Conservation (phyloP, 2,888 invertebrate species). For the Eupeodes luniger region DNA sequence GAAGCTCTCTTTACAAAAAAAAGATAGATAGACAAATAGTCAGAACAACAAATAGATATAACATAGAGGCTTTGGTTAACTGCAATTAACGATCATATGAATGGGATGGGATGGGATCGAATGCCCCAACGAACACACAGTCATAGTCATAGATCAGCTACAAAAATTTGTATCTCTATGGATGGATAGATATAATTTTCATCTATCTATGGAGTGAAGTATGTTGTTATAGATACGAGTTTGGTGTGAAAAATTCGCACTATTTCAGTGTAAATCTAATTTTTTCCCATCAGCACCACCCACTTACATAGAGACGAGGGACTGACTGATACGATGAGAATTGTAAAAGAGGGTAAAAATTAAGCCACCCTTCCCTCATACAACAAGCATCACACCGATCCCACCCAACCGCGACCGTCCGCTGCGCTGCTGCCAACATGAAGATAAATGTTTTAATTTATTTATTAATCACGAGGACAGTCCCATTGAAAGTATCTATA, state of each 20-base stretch:
- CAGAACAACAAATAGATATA: conserved; percentile 25
- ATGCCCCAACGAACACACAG: conserved; percentile 19
- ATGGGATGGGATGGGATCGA: conserved; percentile 57
- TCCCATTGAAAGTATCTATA: conserved; percentile 43
- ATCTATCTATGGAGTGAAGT: neutral
- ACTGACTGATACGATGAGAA: neutral
- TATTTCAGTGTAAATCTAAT: conserved; percentile 48
- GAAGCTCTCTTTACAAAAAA: neutral
- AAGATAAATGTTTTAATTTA: conserved; percentile 71
- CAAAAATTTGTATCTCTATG: neutral
- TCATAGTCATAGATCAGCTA: conserved; percentile 57
- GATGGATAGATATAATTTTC: neutral
- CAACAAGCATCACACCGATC: too few species aligned
- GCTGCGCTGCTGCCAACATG: conserved; percentile 13
- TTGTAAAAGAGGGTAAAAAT: conserved; percentile 6
- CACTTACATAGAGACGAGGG: neutral
- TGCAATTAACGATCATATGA: conserved; percentile 61
- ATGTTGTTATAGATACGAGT: neutral
- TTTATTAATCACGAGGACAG: conserved; percentile 64
- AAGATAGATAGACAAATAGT: neutral
- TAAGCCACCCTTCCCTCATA: neutral
- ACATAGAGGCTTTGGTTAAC: conserved; percentile 10
- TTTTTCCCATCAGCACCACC: conserved; percentile 70
- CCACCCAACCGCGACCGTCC: neutral
- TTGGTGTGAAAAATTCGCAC: conserved; percentile 70